Conservation (phyloP, 1,140 invertebrate species). For the Danaus plexippus region DNA sequence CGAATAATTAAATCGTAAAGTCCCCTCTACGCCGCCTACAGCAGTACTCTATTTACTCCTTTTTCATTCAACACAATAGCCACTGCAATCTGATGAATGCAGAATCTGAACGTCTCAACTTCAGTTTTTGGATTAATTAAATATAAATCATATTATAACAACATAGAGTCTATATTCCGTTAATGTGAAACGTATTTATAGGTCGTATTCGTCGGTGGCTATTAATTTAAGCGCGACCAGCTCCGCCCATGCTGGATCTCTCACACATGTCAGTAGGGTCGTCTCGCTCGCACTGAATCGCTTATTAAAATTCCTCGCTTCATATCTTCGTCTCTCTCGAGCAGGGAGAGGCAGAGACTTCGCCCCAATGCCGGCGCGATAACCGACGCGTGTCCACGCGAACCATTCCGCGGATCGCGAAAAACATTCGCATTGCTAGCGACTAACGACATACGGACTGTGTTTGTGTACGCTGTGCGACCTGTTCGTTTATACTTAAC, state of each 20-base stretch:
- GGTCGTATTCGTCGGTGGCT: conserved; percentile 55
- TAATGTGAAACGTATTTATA: conserved; percentile 28
- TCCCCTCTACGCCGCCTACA: conserved; percentile 66
- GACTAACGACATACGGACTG: background rate
- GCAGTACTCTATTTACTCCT: conserved; percentile 68
- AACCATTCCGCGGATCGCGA: conserved; percentile 48
- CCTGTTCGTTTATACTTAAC: conserved; percentile 7
- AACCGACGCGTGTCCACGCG: conserved; percentile 62
- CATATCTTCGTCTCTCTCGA: conserved; percentile 59
- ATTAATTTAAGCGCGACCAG: conserved; percentile 69
- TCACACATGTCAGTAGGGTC: conserved; percentile 60
- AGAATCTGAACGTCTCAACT: conserved; percentile 39
- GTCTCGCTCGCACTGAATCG: conserved; percentile 61
- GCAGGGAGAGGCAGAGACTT: conserved; percentile 52
- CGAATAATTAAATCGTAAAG: conserved; percentile 73
- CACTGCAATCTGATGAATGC: conserved; percentile 52
- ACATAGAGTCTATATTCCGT: conserved; percentile 22
- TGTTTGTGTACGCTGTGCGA: conserved; percentile 3
- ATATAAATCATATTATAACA: conserved; percentile 19
- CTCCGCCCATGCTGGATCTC: conserved; percentile 64
- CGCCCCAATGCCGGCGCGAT: conserved; percentile 63
- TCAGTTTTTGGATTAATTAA: conserved; percentile 8
- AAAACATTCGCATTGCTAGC: conserved; percentile 9
- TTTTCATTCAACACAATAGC: conserved; percentile 71
- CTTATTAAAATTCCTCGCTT: conserved; percentile 68